phyloP scores from a whole-genome alignment of 1,140 invertebrate genomes.

The Drosophila tsacasi region DNA sequence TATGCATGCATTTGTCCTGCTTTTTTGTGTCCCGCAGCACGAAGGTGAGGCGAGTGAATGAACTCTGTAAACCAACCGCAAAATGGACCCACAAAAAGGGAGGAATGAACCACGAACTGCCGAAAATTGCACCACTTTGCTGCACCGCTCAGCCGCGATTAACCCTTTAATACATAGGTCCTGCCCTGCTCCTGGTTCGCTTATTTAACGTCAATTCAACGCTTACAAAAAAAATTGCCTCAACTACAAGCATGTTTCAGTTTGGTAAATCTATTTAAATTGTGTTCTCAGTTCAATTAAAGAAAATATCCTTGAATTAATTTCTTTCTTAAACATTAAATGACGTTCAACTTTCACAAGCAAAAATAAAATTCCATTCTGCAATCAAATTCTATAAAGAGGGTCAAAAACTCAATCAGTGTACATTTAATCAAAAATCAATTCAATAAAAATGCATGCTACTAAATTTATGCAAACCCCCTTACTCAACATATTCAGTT shows the following conservation, averaged over 20 bases:
- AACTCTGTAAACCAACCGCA: slow-evolving; percentile 36
- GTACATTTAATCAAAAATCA: slow-evolving; percentile 4
- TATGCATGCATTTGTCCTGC: slow-evolving; percentile 58
- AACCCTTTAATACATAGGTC: slow-evolving; percentile 14
- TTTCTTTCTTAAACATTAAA: background rate
- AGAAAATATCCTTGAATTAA: background rate
- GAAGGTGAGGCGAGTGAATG: slow-evolving; percentile 43
- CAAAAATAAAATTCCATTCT: background rate
- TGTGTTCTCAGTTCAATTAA: background rate
- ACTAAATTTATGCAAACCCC: slow-evolving; percentile 13
- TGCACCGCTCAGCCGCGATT: slow-evolving; percentile 3
- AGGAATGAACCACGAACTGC: slow-evolving; percentile 5
- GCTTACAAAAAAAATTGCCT: background rate
- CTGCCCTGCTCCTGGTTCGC: background rate
- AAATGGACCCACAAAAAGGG: slow-evolving; percentile 25
- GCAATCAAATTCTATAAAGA: background rate
- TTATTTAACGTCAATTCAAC: background rate
- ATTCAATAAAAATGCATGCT: slow-evolving; percentile 1
- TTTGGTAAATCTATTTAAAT: background rate
- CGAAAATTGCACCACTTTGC: slow-evolving; percentile 34
- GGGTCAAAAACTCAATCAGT: background rate
- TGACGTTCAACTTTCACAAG: background rate
- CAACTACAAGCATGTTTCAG: background rate
- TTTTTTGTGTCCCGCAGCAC: slow-evolving; percentile 36
- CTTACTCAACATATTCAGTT: slow-evolving; percentile 1